These are phyloP conservation scores for Lordiphosa collinella DNA, from an alignment of 1,140 invertebrate genomes.

Conservation along the genomic window DNA sequence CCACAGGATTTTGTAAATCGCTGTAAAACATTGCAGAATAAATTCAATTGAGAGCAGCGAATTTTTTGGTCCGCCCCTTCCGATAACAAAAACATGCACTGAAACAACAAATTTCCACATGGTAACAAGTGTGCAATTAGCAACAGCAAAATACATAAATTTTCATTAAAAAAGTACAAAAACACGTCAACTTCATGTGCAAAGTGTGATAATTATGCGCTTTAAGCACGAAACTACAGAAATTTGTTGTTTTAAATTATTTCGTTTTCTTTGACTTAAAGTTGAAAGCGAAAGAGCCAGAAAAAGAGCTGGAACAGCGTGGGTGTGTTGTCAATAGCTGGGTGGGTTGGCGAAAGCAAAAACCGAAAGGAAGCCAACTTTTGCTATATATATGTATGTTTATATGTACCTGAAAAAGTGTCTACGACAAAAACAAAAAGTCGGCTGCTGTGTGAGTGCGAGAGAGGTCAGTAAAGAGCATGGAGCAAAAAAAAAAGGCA, in stretches of 20 bases:
- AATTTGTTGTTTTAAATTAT: background rate
- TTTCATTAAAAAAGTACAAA: constrained; percentile 52
- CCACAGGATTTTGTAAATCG: background rate
- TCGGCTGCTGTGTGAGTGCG: constrained; percentile 37
- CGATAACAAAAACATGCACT: constrained; percentile 67
- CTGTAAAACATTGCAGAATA: background rate
- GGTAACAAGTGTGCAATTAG: constrained; percentile 56
- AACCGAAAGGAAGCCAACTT: too few species aligned
- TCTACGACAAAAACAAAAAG: constrained; percentile 49
- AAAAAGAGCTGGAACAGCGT: background rate
- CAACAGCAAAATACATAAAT: constrained; percentile 57
- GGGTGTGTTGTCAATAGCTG: constrained; percentile 36
- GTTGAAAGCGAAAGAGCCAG: constrained; percentile 29
- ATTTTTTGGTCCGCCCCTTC: background rate
- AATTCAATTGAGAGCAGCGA: constrained; percentile 2
- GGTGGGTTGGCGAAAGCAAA: constrained; percentile 29
- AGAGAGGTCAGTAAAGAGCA: constrained; percentile 23
- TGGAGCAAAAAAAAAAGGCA: constrained; percentile 26
- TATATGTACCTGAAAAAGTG: constrained; percentile 14
- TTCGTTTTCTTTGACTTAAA: background rate
- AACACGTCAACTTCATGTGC: constrained; percentile 48
- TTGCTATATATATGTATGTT: too few species aligned
- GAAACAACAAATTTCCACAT: constrained; percentile 60
- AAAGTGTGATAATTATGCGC: constrained; percentile 59
- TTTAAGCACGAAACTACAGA: constrained; percentile 45